Evolutionary conservation across 2,113 vertebrate species (phyloP).

Genomic region (Anoplopoma fimbria): DNA sequence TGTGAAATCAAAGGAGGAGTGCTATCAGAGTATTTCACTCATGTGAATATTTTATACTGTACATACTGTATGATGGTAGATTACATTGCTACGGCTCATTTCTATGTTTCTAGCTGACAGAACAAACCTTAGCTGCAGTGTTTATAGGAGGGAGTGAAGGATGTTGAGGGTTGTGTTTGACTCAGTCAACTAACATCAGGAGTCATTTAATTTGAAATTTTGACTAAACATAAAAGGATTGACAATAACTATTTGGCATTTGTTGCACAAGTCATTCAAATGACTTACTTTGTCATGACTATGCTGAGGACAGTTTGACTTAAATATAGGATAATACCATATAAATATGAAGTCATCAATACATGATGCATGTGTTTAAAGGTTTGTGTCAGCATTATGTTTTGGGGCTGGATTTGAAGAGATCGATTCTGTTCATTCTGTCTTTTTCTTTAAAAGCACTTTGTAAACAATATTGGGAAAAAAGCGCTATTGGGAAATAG

Average conservation of each 20-base stretch:
- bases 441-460: not conserved
- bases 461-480: not conserved
- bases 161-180: not conserved
- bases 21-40: constrained; percentile 13
- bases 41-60: constrained; percentile 1
- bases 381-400: not conserved
- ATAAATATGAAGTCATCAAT: not conserved
- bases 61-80: not conserved
- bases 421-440: not conserved
- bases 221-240: constrained; percentile 20
- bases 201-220: constrained; percentile 32
- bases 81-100: constrained; percentile 16
- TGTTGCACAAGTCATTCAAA: constrained; percentile 1
- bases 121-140: constrained; percentile 5
- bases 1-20: constrained; percentile 24
- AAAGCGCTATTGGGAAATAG: not conserved
- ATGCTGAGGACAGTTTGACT: not conserved
- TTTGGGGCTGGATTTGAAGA: not conserved
- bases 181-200: constrained; percentile 20
- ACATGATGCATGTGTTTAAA: not conserved
- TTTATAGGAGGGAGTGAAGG: not conserved
- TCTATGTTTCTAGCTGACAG: constrained; percentile 7
- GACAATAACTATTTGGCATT: constrained; percentile 1
- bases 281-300: constrained; percentile 13
- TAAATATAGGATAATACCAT: not conserved